Conservation (phyloP, 2,888 invertebrate species). For the Leucophenga montana region DNA sequence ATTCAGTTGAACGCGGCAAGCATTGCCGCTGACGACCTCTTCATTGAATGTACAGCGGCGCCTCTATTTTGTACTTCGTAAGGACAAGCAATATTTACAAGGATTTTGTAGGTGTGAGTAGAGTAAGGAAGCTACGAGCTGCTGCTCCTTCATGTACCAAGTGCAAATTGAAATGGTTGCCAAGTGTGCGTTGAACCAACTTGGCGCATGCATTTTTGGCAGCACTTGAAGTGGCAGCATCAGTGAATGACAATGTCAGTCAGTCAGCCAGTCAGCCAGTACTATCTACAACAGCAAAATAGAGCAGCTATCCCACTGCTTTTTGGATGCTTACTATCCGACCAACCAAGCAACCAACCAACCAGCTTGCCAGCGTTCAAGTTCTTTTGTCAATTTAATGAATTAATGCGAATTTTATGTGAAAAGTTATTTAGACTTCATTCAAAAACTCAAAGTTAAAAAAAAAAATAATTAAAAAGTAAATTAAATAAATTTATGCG, state of each 20-base stretch:
- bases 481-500: conserved; percentile 62
- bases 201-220: conserved; percentile 54
- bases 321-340: too few relatives aligned
- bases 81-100: background rate
- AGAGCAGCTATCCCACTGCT: too few relatives aligned
- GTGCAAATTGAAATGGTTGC: conserved; percentile 59
- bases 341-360: too few relatives aligned
- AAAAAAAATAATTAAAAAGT: conserved; percentile 42
- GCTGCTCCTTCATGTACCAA: conserved; percentile 28
- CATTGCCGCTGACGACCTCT: conserved; percentile 14
- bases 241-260: conserved; percentile 27
- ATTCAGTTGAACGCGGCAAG: background rate
- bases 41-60: conserved; percentile 4
- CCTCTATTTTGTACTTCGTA: conserved; percentile 5
- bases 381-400: conserved; percentile 65
- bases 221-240: conserved; percentile 31
- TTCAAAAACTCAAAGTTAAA: conserved; percentile 5
- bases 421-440: conserved; percentile 52
- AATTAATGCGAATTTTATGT: conserved; percentile 66
- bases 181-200: conserved; percentile 55
- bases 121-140: conserved; percentile 12
- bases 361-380: too few relatives aligned
- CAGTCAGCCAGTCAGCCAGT: conserved; percentile 35
- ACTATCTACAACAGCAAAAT: conserved; percentile 30
- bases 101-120: background rate